Base-by-base conservation (phyloP, 2,797 vertebrate species). In the Esox lucius region DNA sequence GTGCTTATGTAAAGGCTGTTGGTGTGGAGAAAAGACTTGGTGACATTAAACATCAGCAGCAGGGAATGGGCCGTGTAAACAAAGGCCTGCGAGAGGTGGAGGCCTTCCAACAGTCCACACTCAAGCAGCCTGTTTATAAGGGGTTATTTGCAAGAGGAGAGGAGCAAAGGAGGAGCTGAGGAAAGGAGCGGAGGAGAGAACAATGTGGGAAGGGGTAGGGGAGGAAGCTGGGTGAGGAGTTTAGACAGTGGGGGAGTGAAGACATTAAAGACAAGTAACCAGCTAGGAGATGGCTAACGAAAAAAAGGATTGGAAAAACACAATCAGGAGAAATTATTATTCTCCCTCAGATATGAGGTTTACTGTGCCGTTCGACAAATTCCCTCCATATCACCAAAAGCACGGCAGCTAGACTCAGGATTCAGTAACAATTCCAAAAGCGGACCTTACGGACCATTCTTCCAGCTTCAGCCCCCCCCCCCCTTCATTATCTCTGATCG, bases 121-220 rank as follows among this genome's bases (percentile, higher is more conserved):
- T 91, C 85, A 84, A 87, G 87, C 89, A 90, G 87, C 88, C 87
- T 88, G 91, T 93, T 94, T 93, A 89, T 88, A 85, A 86, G 88
- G 74, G 83, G 81, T 87, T 78, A 87, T 65, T 75, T 1, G 48
- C 24, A 62, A 48, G 22, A 13, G 2, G 62, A 13, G 42, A 49
- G 72, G 49, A 17, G 65, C 16, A 9, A 4, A 12, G 17, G 65
- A 17, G 70, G n/a, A 77, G 59, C 78, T 75, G 81, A 1, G 33
- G 77, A 82, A 51, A 65, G 56, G 71, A 74, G 74, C 67, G 65
- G 75, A 17, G 39, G 28, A 49, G 8, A 31, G 39, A 51, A 5
- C 70, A 22, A 49, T 24, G 39, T 49, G 53, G 31, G 72, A 28
- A 15, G 42, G 59, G 42, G 15, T 46, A 59, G 51, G 64, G 65